Percentiles rank a stretch among this genome's conserved stretches.
phyloP scores from a whole-genome alignment of 2,797 vertebrate genomes.

The Melanotaenia pygmaea region DNA sequence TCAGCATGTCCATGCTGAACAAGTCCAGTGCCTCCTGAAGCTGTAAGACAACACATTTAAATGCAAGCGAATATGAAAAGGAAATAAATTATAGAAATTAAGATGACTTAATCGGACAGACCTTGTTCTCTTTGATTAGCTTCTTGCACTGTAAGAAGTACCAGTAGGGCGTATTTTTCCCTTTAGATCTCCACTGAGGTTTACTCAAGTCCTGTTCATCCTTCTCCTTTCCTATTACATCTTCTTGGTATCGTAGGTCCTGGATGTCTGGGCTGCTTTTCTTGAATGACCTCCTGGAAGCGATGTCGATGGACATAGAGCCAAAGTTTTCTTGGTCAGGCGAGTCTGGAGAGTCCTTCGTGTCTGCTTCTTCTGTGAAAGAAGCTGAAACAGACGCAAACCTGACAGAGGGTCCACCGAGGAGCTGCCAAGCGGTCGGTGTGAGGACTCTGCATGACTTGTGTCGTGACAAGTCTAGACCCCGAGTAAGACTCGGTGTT shows the following conservation, averaged over 20 bases:
- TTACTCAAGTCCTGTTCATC: conserved; percentile 29
- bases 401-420: neutral
- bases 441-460: neutral
- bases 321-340: conserved; percentile 77
- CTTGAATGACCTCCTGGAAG: conserved; percentile 81
- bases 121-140: conserved; percentile 89
- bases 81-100: neutral
- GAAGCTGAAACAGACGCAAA: conserved; percentile 32
- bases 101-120: conserved; percentile 48
- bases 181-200: conserved; percentile 35
- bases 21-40: conserved; percentile 89
- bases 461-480: neutral
- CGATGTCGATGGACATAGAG: conserved; percentile 76
- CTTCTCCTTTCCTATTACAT: conserved; percentile 11
- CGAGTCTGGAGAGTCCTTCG: neutral
- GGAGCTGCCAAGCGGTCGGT: neutral
- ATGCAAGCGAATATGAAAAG: neutral
- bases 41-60: conserved; percentile 62
- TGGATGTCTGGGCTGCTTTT: conserved; percentile 79
- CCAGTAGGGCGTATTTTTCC: conserved; percentile 90
- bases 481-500: neutral
- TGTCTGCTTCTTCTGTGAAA: conserved; percentile 1
- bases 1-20: conserved; percentile 92
- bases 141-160: conserved; percentile 92
- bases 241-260: conserved; percentile 64